phyloP scores from a whole-genome alignment of 2,113 vertebrate genomes.

The Galemys pyrenaicus region DNA sequence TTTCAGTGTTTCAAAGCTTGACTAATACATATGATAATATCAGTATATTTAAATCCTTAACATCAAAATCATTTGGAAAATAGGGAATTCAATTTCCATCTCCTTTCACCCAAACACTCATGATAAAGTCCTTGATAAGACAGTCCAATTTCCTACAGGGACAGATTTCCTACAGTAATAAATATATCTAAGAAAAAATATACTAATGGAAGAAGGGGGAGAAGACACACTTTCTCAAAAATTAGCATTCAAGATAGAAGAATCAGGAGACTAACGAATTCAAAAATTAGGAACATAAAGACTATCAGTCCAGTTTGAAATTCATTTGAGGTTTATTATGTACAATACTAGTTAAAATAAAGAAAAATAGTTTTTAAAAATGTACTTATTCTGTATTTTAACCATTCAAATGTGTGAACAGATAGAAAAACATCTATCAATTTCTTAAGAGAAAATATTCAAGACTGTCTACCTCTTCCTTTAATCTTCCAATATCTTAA shows the following conservation, averaged over 20 bases:
- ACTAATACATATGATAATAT: conserved; percentile 71
- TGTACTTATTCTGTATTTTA: background rate
- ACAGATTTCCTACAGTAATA: conserved; percentile 58
- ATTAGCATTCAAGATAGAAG: background rate
- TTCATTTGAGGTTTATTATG: background rate
- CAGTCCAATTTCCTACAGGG: conserved; percentile 62
- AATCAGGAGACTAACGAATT: background rate
- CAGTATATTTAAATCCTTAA: conserved; percentile 58
- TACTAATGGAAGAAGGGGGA: background rate
- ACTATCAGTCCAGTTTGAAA: background rate
- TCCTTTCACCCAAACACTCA: conserved; percentile 70
- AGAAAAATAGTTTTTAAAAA: background rate
- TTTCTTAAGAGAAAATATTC: background rate
- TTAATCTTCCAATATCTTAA: background rate
- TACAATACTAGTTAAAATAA: background rate
- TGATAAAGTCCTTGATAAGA: conserved; percentile 76
- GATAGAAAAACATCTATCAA: background rate
- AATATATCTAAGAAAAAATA: conserved; percentile 43
- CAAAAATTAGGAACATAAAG: too few species aligned
- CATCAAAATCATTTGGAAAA: conserved; percentile 71
- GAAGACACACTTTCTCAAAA: conserved; percentile 1
- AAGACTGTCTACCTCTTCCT: background rate
- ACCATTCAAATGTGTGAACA: background rate
- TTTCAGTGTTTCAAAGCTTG: background rate
- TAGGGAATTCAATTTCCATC: conserved; percentile 72